Evolutionary conservation across 2,888 invertebrate species (phyloP).

Genomic region (Hymenopus coronatus): DNA sequence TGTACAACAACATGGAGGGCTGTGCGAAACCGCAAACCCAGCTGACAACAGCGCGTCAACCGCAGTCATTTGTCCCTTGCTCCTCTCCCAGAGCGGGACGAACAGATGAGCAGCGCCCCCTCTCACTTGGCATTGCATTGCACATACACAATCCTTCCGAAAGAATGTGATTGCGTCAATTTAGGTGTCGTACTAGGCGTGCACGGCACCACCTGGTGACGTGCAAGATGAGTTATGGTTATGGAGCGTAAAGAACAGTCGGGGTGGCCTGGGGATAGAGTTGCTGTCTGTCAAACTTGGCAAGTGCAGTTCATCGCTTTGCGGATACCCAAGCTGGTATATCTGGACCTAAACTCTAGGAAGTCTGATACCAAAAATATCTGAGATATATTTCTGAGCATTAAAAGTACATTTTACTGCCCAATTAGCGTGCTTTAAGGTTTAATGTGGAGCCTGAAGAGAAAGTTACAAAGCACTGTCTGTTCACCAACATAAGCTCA

Average conservation of each 20-base stretch:
- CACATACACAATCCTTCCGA: not conserved
- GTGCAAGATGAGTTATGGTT: not conserved
- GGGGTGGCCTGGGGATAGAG: not conserved
- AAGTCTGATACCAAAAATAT: too few relatives aligned
- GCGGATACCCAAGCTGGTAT: not conserved
- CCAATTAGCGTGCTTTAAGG: too few relatives aligned
- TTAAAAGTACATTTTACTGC: too few relatives aligned
- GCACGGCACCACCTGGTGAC: not conserved
- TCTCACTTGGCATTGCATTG: not conserved
- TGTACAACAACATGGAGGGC: constrained; percentile 13
- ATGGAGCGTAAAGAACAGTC: not conserved
- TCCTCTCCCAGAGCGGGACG: not conserved
- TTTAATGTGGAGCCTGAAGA: too few relatives aligned
- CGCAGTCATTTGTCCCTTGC: constrained; percentile 26
- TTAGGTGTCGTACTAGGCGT: not conserved
- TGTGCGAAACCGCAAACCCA: constrained; percentile 24
- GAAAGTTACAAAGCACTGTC: too few relatives aligned
- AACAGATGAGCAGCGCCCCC: constrained; percentile 10
- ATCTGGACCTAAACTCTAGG: too few relatives aligned
- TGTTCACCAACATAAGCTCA: too few relatives aligned
- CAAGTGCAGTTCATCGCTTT: not conserved
- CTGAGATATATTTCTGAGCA: too few relatives aligned
- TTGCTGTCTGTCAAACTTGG: not conserved
- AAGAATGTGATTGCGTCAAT: constrained; percentile 16
- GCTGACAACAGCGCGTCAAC: constrained; percentile 28